A percentile compares a stretch with the other conserved stretches of the same genome.
phyloP scores from a whole-genome alignment of 92 coral and sea anemone genomes.

The Scolanthus callimorphus region DNA sequence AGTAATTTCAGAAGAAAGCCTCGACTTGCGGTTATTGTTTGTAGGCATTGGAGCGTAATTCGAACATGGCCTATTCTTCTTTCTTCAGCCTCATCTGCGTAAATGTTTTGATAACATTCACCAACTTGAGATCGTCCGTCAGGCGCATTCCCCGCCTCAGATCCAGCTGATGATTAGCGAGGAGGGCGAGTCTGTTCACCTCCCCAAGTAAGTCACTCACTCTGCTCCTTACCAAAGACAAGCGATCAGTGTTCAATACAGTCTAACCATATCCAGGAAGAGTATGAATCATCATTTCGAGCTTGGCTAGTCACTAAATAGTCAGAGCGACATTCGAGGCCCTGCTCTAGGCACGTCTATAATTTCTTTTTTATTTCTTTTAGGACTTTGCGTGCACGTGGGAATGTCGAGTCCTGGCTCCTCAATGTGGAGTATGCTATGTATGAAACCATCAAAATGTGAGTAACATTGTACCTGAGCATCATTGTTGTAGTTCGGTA shows the following conservation, averaged over 20 bases:
- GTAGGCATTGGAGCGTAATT: too few relatives aligned
- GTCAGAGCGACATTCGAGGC: too few relatives aligned
- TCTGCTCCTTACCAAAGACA: too few relatives aligned
- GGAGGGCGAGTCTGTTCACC: conserved; percentile 77
- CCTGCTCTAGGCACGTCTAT: too few relatives aligned
- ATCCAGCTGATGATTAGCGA: conserved; percentile 86
- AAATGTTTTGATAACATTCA: conserved; percentile 89
- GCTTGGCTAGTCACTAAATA: too few relatives aligned
- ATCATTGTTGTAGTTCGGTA: not conserved
- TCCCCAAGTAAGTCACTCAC: conserved; percentile 95
- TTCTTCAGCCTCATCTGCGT: conserved; percentile 83
- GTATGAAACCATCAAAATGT: conserved; percentile 84
- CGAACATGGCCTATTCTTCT: too few relatives aligned
- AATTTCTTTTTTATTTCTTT: not conserved
- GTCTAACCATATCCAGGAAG: too few relatives aligned
- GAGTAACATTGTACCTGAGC: conserved; percentile 55
- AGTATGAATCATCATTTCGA: too few relatives aligned
- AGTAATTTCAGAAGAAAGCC: too few relatives aligned
- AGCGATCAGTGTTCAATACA: too few relatives aligned
- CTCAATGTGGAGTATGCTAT: conserved; percentile 79
- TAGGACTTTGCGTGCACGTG: conserved; percentile 86
- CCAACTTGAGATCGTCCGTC: conserved; percentile 78
- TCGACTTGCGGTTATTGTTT: too few relatives aligned
- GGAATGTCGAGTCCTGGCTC: conserved; percentile 94
- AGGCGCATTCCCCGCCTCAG: conserved; percentile 78